Evolutionary conservation across 2,888 invertebrate species (phyloP).

Genomic region (Meteorus cinctellus): DNA sequence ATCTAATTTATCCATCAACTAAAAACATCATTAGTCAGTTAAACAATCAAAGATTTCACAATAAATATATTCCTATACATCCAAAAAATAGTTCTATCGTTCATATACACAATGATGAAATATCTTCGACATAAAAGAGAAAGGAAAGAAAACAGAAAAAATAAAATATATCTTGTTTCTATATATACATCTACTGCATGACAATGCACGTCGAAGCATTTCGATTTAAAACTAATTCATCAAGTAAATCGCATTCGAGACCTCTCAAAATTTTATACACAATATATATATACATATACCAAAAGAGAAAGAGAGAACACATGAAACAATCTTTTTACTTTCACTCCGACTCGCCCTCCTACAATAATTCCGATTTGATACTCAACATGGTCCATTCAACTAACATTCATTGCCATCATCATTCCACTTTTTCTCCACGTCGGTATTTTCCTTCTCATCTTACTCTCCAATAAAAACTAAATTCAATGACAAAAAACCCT

Average conservation of each 20-base stretch:
- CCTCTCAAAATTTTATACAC: background rate
- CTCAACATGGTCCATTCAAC: background rate
- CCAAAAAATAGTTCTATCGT: no score
- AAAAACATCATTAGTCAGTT: no score
- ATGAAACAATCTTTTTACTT: background rate
- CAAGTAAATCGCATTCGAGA: background rate
- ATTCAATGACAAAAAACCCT: background rate
- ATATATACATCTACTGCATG: no score
- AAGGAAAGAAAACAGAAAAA: no score
- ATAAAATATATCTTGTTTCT: no score
- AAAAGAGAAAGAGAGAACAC: background rate
- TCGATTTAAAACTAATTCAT: background rate
- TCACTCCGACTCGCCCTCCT: constrained; percentile 1
- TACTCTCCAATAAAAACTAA: background rate
- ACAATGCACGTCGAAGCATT: no score
- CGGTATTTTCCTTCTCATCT: background rate
- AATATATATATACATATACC: background rate
- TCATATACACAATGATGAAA: no score
- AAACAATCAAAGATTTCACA: no score
- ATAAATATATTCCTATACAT: no score
- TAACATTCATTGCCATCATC: constrained; percentile 3
- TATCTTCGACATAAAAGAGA: no score
- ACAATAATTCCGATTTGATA: background rate
- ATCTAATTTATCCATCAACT: no score
- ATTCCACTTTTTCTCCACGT: background rate